phyloP scores from a whole-genome alignment of 1,140 invertebrate species.

The Drosophila truncata region DNA sequence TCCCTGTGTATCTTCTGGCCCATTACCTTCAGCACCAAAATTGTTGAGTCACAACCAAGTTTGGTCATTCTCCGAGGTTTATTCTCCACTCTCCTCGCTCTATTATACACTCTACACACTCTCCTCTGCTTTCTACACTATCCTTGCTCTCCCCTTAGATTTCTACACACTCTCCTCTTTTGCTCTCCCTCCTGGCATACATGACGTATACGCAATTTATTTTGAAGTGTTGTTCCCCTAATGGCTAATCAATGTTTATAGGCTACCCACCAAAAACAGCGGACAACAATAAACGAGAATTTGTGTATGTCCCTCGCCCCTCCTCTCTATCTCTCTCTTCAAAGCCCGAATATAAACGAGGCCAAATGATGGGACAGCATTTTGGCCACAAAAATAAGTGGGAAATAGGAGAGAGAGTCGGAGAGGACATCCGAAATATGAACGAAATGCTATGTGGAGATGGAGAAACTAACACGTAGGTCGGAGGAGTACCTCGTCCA shows the following conservation, averaged over 20 bases:
- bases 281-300: slow-evolving; percentile 28
- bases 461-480: slow-evolving; percentile 11
- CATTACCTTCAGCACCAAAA: not conserved
- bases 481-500: not conserved
- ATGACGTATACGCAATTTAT: slow-evolving; percentile 73
- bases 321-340: not conserved
- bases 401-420: slow-evolving; percentile 1
- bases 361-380: slow-evolving; percentile 24
- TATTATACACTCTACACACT: not conserved
- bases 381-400: slow-evolving; percentile 11
- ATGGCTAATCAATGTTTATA: slow-evolving; percentile 79
- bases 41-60: slow-evolving; percentile 63
- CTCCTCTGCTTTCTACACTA: not conserved
- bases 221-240: slow-evolving; percentile 52
- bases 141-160: not conserved
- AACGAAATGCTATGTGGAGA: slow-evolving; percentile 51
- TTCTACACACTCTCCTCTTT: slow-evolving; percentile 1
- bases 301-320: slow-evolving; percentile 1
- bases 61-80: slow-evolving; percentile 2
- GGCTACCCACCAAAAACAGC: slow-evolving; percentile 6
- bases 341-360: not conserved
- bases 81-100: slow-evolving; percentile 6
- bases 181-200: slow-evolving; percentile 18
- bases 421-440: slow-evolving; percentile 27
- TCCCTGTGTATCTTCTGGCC: not conserved